Evolutionary conservation across 2,888 invertebrate genomes (phyloP).

Genomic region (Drosophila mimetica): DNA sequence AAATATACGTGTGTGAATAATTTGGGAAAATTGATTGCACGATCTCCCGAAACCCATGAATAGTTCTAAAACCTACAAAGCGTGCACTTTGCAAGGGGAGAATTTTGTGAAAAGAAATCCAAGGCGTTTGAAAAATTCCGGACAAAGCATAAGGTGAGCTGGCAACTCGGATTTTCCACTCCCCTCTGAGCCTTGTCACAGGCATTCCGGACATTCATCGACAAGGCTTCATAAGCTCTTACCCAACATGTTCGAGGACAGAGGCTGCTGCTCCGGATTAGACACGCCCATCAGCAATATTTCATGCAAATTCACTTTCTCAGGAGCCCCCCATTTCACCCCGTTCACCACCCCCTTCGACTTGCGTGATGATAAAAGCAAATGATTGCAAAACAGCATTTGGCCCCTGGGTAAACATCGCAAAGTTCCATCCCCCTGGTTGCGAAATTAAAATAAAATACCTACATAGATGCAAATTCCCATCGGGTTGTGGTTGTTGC

Average conservation of each 20-base stretch:
- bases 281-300: constrained; percentile 9
- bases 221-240: constrained; percentile 18
- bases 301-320: constrained; percentile 35
- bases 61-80: constrained; percentile 7
- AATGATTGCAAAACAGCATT: constrained; percentile 42
- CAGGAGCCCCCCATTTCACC: not conserved
- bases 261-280: constrained; percentile 7
- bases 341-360: not conserved
- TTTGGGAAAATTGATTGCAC: not conserved
- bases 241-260: constrained; percentile 11
- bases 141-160: constrained; percentile 15
- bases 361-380: constrained; percentile 25
- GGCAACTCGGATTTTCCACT: not conserved
- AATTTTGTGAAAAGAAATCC: constrained; percentile 8
- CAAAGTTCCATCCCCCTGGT: constrained; percentile 12
- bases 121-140: constrained; percentile 4
- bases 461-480: constrained; percentile 19
- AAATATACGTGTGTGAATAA: constrained; percentile 4
- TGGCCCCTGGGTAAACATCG: constrained; percentile 25
- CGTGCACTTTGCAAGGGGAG: not conserved
- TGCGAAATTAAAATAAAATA: constrained; percentile 37
- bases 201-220: constrained; percentile 17
- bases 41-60: constrained; percentile 2
- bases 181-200: not conserved
- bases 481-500: not conserved